A percentile compares a stretch with the other conserved stretches of the same genome.
phyloP scores from a whole-genome alignment of 2,113 vertebrate genomes.

The Suricata suricatta region DNA sequence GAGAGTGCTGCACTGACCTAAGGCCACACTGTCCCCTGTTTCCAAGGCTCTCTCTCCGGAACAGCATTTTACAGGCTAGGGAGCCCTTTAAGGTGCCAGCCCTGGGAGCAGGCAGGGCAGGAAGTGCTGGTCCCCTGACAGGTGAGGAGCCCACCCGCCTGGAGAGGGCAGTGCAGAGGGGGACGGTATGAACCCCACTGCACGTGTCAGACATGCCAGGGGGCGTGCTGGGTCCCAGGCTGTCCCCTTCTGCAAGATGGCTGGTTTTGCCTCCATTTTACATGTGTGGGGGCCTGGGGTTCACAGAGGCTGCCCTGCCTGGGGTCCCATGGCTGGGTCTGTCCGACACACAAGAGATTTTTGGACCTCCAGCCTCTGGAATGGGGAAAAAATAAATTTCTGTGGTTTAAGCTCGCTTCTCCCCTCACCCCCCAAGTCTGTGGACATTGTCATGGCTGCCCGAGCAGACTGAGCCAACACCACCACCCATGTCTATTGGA shows the following conservation, averaged over 20 bases:
- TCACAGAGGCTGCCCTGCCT: no score
- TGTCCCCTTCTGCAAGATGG: background rate
- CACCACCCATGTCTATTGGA: no score
- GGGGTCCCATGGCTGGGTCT: background rate
- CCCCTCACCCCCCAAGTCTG: no score
- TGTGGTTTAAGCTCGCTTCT: no score
- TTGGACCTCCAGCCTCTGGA: no score
- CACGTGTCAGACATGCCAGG: rapidly evolving
- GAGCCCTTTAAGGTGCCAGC: background rate
- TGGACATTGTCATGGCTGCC: no score
- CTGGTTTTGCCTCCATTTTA: rapidly evolving
- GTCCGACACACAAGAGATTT: background rate
- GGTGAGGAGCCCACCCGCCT: background rate
- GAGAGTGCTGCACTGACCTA: rapidly evolving
- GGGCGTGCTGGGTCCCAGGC: background rate
- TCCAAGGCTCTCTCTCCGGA: background rate
- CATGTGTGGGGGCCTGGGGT: background rate
- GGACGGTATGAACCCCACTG: no score
- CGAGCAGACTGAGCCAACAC: no score
- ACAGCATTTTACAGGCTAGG: background rate
- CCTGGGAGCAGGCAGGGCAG: background rate
- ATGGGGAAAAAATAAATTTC: no score
- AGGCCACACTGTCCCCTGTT: background rate
- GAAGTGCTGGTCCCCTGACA: background rate
- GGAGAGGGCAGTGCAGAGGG: background rate